These are phyloP conservation scores for Calliopsis andreniformis DNA, from an alignment of 1,140 invertebrate genomes.

Conservation along the genomic window DNA sequence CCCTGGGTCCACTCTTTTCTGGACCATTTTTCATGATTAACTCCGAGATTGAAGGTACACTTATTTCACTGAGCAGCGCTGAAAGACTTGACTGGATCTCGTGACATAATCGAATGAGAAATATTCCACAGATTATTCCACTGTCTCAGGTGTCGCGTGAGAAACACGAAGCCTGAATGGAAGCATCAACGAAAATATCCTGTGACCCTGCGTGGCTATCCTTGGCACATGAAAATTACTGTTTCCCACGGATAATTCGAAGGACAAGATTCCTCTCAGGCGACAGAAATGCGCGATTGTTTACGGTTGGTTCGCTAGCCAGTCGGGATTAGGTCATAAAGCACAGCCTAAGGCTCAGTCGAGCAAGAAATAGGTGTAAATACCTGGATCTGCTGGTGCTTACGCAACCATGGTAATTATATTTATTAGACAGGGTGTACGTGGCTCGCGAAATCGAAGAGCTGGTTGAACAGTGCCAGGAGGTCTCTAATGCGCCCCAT, in stretches of 20 bases:
- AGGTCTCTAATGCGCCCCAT: conserved; percentile 3
- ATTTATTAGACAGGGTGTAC: conserved; percentile 49
- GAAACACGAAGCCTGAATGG: too few species aligned
- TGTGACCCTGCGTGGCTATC: neutral
- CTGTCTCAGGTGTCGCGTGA: too few species aligned
- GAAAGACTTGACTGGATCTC: too few species aligned
- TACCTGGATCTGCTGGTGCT: conserved; percentile 38
- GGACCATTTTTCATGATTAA: too few species aligned
- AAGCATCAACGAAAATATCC: neutral
- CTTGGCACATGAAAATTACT: neutral
- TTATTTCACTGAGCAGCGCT: too few species aligned
- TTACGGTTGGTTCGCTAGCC: too few species aligned
- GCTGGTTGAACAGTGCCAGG: conserved; percentile 17
- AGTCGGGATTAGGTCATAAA: conserved; percentile 26
- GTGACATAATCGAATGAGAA: too few species aligned
- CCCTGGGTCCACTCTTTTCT: neutral
- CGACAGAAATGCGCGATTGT: neutral
- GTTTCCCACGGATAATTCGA: conserved; percentile 26
- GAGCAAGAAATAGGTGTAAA: conserved; percentile 46
- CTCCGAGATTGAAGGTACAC: too few species aligned
- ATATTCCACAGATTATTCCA: too few species aligned
- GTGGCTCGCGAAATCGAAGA: conserved; percentile 38
- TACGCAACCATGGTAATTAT: conserved; percentile 54
- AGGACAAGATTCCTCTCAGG: conserved; percentile 15
- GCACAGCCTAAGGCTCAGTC: conserved; percentile 11